Percentiles rank a stretch among this genome's conserved stretches.
Conservation (phyloP, 2,888 invertebrate species). For the Urechis unicinctus region DNA sequence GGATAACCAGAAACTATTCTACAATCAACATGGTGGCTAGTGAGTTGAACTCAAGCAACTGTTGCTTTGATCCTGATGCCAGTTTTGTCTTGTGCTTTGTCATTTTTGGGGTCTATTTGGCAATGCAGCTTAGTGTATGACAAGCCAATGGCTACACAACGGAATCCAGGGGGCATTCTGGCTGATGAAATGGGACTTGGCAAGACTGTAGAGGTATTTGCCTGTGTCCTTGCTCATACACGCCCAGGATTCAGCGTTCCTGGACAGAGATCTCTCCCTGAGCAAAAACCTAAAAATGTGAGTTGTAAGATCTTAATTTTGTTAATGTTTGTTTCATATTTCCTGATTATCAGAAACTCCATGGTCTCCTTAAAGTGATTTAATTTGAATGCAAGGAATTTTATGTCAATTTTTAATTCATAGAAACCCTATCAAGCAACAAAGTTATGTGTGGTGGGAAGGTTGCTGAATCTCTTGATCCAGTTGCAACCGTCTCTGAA, state of each 20-base stretch:
- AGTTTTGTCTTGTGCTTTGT: neutral
- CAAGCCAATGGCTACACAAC: slow-evolving; percentile 37
- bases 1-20: neutral
- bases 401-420: too few species aligned
- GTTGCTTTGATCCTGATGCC: neutral
- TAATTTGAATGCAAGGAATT: too few species aligned
- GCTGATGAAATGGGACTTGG: slow-evolving; percentile 79
- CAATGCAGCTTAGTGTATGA: slow-evolving; percentile 39
- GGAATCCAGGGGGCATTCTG: slow-evolving; percentile 64
- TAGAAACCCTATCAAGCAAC: too few species aligned
- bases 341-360: too few species aligned
- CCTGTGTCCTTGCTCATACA: slow-evolving; percentile 60
- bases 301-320: neutral
- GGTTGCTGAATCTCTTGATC: too few species aligned
- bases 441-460: too few species aligned
- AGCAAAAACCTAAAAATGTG: neutral
- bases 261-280: neutral
- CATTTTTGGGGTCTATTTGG: neutral
- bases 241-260: slow-evolving; percentile 19
- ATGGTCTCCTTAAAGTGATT: too few species aligned
- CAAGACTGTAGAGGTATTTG: slow-evolving; percentile 71
- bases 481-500: too few species aligned
- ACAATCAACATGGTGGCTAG: neutral
- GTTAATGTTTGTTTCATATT: too few species aligned
- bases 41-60: neutral